Evolutionary conservation across 1,140 invertebrate genomes (phyloP), one percentile per base, ranked within the genome.

Genomic region (Drosophila malerkotliana): DNA sequence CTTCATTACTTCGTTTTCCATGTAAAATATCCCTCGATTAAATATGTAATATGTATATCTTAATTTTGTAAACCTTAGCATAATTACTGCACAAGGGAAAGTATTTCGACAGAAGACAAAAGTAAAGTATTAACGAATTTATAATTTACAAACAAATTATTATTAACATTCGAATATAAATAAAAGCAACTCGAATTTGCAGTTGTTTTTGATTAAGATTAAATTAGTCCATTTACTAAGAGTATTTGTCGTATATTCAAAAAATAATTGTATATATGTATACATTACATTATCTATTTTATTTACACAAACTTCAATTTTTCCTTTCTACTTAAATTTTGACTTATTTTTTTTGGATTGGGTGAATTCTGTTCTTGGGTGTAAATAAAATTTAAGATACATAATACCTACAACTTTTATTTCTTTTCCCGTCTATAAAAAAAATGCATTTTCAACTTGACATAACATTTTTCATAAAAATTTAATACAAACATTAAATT

Each of bases 401-500:
- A 3, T 21, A 3, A 21, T 21, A 21, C 21, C 21, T 3, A 21
- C 2, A 21, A 21, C 21, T 21, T 21, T 21, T 21, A 28, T 6
- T 6, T 28, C 26, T 28, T 28, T 28, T 1, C 26, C 26, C 26
- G 5, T 28, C 5, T 28, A 6, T 32, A 32, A 32, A 12, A 37
- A 37, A 37, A 37, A 1, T 12, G 10, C 18, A 69, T 64, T 34
- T 85, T 85, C 64, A 88, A 85, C 82, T 76, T 87, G 83, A 88
- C 82, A 85, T 85, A 85, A 85, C 82, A 85, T 88, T 85, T 84
- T 88, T 85, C 82, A 85, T 85, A 85, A 82, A 85, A 85, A 85
- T 85, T 85, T 85, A 87, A 85, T 85, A 85, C 82, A 85, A 85
- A 85, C 83, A 85, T 85, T 85, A 85, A 85, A 85, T 85, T 85